Percentiles rank a stretch among this genome's conserved stretches.
phyloP scores from a whole-genome alignment of 2,113 vertebrate species.

The Aramus guarauna region DNA sequence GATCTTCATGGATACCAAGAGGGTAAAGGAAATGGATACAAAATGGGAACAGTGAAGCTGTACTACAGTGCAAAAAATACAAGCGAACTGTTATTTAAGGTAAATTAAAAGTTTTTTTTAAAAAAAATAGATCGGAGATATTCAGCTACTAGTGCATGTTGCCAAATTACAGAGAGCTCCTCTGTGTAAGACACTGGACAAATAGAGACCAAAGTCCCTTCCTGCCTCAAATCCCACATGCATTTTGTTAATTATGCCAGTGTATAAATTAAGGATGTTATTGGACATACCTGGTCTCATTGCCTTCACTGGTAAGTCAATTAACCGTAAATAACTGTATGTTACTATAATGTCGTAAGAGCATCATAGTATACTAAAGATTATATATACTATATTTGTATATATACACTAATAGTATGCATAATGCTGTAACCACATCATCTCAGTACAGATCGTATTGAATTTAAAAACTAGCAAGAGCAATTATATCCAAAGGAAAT shows the following conservation, averaged over 20 bases:
- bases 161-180: neutral
- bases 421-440: neutral
- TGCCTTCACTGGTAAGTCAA: neutral
- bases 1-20: conserved; percentile 77
- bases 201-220: neutral
- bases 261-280: neutral
- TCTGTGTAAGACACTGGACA: neutral
- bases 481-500: neutral
- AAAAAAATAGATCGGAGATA: neutral
- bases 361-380: neutral
- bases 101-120: conserved; percentile 12
- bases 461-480: neutral
- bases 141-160: neutral
- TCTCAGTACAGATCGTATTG: neutral
- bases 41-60: conserved; percentile 78
- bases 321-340: neutral
- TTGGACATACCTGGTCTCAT: neutral
- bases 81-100: conserved; percentile 90
- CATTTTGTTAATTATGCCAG: neutral
- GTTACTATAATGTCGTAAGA: neutral
- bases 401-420: neutral
- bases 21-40: conserved; percentile 56
- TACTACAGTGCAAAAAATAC: conserved; percentile 89
- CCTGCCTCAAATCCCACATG: neutral
- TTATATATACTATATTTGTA: neutral